Evolutionary conservation across 2,797 vertebrate genomes (phyloP).

Genomic region (Centroberyx gerrardi): DNA sequence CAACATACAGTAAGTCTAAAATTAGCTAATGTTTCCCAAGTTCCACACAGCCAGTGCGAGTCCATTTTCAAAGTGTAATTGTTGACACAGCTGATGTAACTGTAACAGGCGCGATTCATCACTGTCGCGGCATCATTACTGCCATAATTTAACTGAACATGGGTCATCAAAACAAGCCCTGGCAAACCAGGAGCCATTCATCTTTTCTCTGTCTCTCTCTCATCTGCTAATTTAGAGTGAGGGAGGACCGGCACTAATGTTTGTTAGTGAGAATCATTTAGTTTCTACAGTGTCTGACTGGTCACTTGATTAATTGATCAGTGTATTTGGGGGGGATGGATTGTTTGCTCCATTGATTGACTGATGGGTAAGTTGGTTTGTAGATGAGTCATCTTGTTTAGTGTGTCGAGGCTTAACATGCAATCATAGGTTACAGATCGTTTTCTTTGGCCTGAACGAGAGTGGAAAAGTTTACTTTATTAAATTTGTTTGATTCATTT

Average conservation of each 20-base stretch:
- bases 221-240: slow-evolving; percentile 63
- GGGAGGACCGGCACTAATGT: slow-evolving; percentile 52
- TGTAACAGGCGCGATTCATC: slow-evolving; percentile 76
- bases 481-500: too few relatives aligned
- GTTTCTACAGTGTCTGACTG: slow-evolving; percentile 61
- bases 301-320: slow-evolving; percentile 71
- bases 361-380: slow-evolving; percentile 42
- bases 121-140: slow-evolving; percentile 77
- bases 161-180: slow-evolving; percentile 77
- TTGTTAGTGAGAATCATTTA: slow-evolving; percentile 57
- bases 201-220: slow-evolving; percentile 63
- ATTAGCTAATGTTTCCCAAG: slow-evolving; percentile 31
- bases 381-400: slow-evolving; percentile 28
- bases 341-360: slow-evolving; percentile 70
- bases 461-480: too few relatives aligned
- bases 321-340: slow-evolving; percentile 40
- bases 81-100: slow-evolving; percentile 72
- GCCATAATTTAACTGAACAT: slow-evolving; percentile 77
- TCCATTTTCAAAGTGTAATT: slow-evolving; percentile 56
- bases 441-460: too few relatives aligned
- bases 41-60: slow-evolving; percentile 37
- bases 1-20: not conserved
- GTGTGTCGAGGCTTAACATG: slow-evolving; percentile 23
- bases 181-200: slow-evolving; percentile 70
- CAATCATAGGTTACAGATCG: not conserved